phyloP scores from a whole-genome alignment of 2,113 vertebrate species.

The Pomatostomus ruficeps region DNA sequence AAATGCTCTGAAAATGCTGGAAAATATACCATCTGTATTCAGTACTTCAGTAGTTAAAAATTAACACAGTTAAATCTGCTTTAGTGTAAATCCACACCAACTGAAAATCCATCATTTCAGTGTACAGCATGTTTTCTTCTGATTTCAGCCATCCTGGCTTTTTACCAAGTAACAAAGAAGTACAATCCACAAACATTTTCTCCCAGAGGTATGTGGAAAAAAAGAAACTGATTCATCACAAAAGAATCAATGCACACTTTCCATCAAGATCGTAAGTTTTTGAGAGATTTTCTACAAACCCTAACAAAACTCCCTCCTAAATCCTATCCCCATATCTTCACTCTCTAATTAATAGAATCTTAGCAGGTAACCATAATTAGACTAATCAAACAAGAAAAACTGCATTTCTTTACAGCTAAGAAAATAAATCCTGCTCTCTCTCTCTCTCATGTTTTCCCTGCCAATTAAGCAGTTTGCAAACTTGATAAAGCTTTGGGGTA shows the following conservation, averaged over 20 bases:
- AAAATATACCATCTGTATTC: background rate
- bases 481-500: background rate
- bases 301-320: background rate
- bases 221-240: background rate
- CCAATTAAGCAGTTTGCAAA: background rate
- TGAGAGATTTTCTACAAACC: background rate
- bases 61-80: background rate
- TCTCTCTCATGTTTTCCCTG: background rate
- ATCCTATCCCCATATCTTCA: background rate
- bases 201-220: background rate
- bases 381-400: conserved; percentile 7
- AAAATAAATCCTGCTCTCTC: background rate
- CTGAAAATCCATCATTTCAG: background rate
- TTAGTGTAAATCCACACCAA: background rate
- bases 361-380: background rate
- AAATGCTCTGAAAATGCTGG: background rate
- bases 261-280: background rate
- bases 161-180: background rate
- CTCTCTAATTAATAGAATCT: background rate
- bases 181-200: background rate
- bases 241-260: background rate
- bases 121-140: background rate
- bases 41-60: background rate
- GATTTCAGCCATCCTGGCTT: background rate
- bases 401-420: conserved; percentile 7